Base-by-base conservation (phyloP, 1,140 invertebrate species). In the Aphidius gifuensis region DNA sequence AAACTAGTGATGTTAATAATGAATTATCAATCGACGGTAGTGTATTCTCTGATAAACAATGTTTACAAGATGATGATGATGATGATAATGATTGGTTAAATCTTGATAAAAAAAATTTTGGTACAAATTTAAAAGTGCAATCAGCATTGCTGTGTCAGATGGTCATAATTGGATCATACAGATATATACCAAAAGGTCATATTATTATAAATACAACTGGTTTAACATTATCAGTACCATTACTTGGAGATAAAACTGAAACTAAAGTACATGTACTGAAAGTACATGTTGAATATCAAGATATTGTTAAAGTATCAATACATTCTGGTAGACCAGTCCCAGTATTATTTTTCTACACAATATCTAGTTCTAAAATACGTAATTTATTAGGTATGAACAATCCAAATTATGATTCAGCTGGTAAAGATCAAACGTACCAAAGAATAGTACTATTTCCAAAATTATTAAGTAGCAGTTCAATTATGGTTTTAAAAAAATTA, bases 391-490 rank as follows among this genome's bases (percentile, higher is more conserved):
- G 88, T 78, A 80, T 73, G 80, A 76, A 70, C 70, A 77, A 77
- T 69, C 74, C 69, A 57, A 80, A 83, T 66, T 86, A 84, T 74
- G 85, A 87, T 79, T 84, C 84, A 39, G 83, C 85, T 68, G 85
- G 87, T 66, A 79, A 79, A 80, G 85, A 83, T 61, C 77, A 91
- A 66, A 83, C 85, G 0, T 86, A 87, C 68, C 89, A 87, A 78
- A 82, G 90, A 67, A 89, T 94, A 64, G 92, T 91, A 32, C 72
- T 95, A 49, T 76, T 94, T 57, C 88, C 91, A 9, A 88, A 92
- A 64, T 16, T 16, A 16, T 16, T 16, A 16, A 16, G 1, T 0
- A 16, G 16, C 16, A 16, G 16, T 16, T 16, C 16, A 1, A 16
- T 16, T 16, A 16, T 16, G 16, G 16, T 16, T 16, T 16, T 16